phyloP scores from a whole-genome alignment of 1,140 invertebrate species.

The Episyrphus balteatus region DNA sequence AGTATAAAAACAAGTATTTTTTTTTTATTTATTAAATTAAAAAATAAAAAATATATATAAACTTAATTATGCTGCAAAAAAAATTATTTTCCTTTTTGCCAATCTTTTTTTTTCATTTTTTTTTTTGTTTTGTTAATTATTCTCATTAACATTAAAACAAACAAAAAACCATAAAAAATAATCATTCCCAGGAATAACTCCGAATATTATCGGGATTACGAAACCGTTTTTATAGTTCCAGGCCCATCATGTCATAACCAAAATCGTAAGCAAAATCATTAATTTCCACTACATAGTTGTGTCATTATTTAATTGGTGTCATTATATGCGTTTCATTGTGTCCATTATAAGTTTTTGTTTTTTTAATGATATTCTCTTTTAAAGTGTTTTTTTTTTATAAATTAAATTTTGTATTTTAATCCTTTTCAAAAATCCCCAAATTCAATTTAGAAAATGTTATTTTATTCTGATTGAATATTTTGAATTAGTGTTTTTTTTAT shows the following conservation, averaged over 20 bases:
- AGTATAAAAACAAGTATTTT: conserved; percentile 39
- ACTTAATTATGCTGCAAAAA: neutral
- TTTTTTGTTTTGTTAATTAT: neutral
- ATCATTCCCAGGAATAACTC: conserved; percentile 9
- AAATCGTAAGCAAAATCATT: conserved; percentile 30
- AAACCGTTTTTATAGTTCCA: conserved; percentile 65
- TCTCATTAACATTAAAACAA: conserved; percentile 1
- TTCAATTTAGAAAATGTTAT: too few relatives aligned
- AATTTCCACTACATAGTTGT: conserved; percentile 20
- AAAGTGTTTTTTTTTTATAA: too few relatives aligned
- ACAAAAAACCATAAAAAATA: neutral
- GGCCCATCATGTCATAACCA: conserved; percentile 45
- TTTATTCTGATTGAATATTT: too few relatives aligned
- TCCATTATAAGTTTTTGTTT: neutral
- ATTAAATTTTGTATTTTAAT: too few relatives aligned
- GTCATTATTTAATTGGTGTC: conserved; percentile 3
- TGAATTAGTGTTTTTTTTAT: too few relatives aligned
- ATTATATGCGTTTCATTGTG: neutral
- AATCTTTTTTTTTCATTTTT: conserved; percentile 1
- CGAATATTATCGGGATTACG: conserved; percentile 55
- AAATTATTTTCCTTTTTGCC: neutral
- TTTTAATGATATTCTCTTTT: neutral
- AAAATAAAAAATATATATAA: too few relatives aligned
- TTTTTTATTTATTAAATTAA: neutral
- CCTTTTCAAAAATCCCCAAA: too few relatives aligned